phyloP scores from a whole-genome alignment of 2,888 invertebrate genomes.

The Eupithecia subumbrata region DNA sequence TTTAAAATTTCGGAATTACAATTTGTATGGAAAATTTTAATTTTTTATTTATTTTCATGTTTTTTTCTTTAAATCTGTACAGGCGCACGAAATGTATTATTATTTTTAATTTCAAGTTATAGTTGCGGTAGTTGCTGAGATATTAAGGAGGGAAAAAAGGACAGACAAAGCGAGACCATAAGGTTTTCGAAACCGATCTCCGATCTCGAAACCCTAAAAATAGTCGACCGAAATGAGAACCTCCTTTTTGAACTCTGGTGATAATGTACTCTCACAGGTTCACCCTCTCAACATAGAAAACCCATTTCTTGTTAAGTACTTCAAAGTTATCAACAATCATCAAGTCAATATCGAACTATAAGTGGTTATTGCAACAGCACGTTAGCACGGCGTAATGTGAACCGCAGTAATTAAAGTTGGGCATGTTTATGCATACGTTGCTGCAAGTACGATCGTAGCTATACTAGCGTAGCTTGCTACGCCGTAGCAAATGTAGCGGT shows the following conservation, averaged over 20 bases:
- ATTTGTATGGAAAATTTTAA: too few species aligned
- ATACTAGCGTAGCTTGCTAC: background rate
- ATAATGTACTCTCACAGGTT: background rate
- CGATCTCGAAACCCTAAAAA: too few species aligned
- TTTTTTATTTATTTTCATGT: too few species aligned
- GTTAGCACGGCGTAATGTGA: background rate
- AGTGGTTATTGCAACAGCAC: background rate
- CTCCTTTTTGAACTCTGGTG: background rate
- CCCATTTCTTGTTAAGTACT: background rate
- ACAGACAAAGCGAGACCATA: too few species aligned
- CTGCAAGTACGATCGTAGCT: background rate
- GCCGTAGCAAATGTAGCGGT: too few species aligned
- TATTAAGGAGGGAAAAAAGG: too few species aligned
- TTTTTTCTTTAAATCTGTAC: too few species aligned
- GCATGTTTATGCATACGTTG: background rate
- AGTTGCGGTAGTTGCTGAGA: too few species aligned
- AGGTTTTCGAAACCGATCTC: too few species aligned
- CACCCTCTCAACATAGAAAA: background rate
- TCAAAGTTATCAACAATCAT: background rate
- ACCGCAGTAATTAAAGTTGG: background rate
- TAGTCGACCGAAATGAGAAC: background rate
- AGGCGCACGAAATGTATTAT: too few species aligned
- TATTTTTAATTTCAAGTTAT: too few species aligned
- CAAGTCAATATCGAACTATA: background rate
- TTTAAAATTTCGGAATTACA: too few species aligned